phyloP scores from a whole-genome alignment of 23 tunicate species.

The Halocynthia aurantium region DNA sequence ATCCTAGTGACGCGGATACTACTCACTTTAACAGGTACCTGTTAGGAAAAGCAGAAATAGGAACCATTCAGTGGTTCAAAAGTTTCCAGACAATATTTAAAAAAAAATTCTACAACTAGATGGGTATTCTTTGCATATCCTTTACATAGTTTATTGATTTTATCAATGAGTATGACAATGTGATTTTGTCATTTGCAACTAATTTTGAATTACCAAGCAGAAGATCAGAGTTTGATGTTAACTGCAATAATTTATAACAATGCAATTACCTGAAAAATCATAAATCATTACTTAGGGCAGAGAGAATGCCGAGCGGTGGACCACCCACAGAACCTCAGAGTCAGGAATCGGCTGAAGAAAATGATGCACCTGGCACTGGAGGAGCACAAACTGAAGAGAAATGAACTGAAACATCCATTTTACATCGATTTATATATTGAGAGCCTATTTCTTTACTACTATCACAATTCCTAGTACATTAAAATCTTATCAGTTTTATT shows the following conservation, averaged over 20 bases:
- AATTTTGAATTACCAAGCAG: neutral
- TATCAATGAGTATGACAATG: neutral
- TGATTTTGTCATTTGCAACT: neutral
- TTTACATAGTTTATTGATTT: neutral
- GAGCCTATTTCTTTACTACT: too few relatives aligned
- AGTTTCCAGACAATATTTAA: too few relatives aligned
- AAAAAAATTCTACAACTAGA: neutral
- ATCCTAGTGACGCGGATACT: constrained; percentile 68
- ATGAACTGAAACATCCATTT: too few relatives aligned
- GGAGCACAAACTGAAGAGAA: too few relatives aligned
- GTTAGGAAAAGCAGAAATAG: neutral
- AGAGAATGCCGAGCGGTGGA: neutral
- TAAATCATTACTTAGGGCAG: neutral
- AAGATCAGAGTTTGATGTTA: too few relatives aligned
- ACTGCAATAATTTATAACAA: neutral
- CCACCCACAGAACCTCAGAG: neutral
- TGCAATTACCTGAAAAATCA: neutral
- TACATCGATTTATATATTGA: too few relatives aligned
- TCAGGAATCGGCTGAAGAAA: too few relatives aligned
- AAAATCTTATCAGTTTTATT: too few relatives aligned
- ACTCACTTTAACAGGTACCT: constrained; percentile 70
- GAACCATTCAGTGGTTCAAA: too few relatives aligned
- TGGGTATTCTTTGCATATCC: neutral
- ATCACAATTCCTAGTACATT: too few relatives aligned
- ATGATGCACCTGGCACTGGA: too few relatives aligned